These are phyloP conservation scores for Orthonevra nobilis DNA, from an alignment of 2,888 invertebrate genomes.

Conservation along the genomic window DNA sequence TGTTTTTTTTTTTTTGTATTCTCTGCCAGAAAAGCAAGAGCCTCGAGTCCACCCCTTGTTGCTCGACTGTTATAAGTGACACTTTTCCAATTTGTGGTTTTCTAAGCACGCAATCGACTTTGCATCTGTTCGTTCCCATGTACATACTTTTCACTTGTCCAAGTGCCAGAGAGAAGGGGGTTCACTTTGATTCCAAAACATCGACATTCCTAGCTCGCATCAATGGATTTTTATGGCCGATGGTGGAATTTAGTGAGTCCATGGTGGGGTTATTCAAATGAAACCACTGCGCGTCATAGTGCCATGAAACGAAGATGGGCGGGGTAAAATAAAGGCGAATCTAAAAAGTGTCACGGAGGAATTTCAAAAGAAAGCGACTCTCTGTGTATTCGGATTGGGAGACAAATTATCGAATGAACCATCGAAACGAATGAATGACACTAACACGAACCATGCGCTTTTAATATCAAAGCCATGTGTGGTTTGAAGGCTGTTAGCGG, in stretches of 20 bases:
- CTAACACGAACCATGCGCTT: constrained; percentile 45
- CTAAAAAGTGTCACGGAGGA: constrained; percentile 57
- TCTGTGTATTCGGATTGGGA: constrained; percentile 26
- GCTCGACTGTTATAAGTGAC: constrained; percentile 47
- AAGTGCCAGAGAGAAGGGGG: constrained; percentile 23
- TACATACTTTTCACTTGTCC: constrained; percentile 55
- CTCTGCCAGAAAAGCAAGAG: constrained; percentile 7
- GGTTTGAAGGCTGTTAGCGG: constrained; percentile 16
- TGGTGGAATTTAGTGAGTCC: constrained; percentile 46
- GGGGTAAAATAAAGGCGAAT: not conserved
- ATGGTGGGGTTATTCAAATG: constrained; percentile 62
- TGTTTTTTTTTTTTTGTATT: constrained; percentile 28
- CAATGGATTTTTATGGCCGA: constrained; percentile 62
- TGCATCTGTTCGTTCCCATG: constrained; percentile 48
- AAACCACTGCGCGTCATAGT: constrained; percentile 60
- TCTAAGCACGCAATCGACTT: constrained; percentile 55
- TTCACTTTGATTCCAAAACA: constrained; percentile 25
- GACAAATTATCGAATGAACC: constrained; percentile 67
- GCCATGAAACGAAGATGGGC: constrained; percentile 30
- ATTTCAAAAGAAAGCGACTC: constrained; percentile 60
- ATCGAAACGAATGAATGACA: constrained; percentile 66
- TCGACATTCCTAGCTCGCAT: constrained; percentile 51
- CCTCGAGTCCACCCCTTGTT: constrained; percentile 6
- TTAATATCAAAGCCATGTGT: constrained; percentile 57
- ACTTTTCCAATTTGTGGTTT: constrained; percentile 67